These are phyloP conservation scores for Agrotis ipsilon DNA, from an alignment of 2,888 invertebrate species.

Conservation along the genomic window DNA sequence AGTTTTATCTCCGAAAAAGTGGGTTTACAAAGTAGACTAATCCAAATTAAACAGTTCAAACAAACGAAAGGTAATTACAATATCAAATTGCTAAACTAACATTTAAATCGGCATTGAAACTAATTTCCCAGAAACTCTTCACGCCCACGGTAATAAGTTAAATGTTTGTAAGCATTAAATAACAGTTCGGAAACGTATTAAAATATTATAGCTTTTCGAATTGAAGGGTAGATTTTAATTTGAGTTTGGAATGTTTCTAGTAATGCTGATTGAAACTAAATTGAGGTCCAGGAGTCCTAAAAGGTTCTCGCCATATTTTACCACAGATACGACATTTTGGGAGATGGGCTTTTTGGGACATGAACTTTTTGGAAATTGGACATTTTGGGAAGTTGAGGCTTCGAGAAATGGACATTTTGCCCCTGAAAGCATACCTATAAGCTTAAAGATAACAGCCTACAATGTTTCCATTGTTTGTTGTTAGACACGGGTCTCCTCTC, in stretches of 20 bases:
- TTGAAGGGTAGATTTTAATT: conserved; percentile 26
- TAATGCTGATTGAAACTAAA: conserved; percentile 3
- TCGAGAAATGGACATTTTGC: too few species aligned
- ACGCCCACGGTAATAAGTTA: conserved; percentile 14
- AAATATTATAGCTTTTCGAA: conserved; percentile 24
- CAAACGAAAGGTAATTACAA: conserved; percentile 7
- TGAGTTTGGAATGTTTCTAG: conserved; percentile 16
- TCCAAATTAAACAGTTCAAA: conserved; percentile 5
- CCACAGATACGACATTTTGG: too few species aligned
- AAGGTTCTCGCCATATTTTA: too few species aligned
- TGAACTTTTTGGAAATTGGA: too few species aligned
- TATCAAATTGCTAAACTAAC: conserved; percentile 2
- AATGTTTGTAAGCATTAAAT: conserved; percentile 9
- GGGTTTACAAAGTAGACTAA: neutral
- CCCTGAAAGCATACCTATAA: too few species aligned
- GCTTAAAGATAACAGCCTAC: too few species aligned
- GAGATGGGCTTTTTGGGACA: too few species aligned
- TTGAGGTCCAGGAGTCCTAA: neutral
- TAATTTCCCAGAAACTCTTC: conserved; percentile 34
- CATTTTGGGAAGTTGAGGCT: too few species aligned
- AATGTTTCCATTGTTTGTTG: too few species aligned
- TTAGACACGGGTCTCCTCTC: too few species aligned
- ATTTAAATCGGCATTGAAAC: conserved; percentile 23
- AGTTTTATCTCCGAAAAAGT: neutral
- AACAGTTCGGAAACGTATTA: conserved; percentile 24